Conservation (phyloP, 2,113 vertebrate species). For the Hypocryptadius cinnamomeus region DNA sequence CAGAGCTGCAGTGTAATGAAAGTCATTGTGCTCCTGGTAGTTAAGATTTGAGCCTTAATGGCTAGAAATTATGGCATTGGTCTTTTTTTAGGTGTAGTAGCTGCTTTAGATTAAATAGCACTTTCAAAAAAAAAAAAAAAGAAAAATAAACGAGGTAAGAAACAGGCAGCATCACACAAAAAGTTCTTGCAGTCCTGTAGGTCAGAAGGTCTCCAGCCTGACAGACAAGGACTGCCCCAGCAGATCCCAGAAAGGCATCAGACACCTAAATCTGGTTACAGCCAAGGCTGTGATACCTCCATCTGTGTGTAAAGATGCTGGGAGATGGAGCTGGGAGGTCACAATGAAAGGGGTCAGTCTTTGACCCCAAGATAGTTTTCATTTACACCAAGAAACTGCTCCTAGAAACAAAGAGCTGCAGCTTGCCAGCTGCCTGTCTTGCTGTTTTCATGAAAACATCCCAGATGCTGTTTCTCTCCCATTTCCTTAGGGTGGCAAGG, state of each 20-base stretch:
- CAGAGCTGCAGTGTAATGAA: slow-evolving; percentile 42
- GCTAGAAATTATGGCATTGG: slow-evolving; percentile 21
- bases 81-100: slow-evolving; percentile 13
- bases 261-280: background rate
- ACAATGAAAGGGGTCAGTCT: background rate
- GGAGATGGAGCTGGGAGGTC: background rate
- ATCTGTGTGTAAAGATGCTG: background rate
- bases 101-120: slow-evolving; percentile 39
- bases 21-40: slow-evolving; percentile 18
- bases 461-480: background rate
- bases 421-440: background rate
- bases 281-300: background rate
- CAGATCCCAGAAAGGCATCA: background rate
- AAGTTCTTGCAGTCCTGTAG: background rate
- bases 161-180: background rate
- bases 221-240: background rate
- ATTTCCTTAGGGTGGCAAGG: slow-evolving; percentile 87
- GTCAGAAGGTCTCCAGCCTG: background rate
- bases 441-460: background rate
- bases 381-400: background rate
- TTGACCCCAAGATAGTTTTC: background rate
- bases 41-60: slow-evolving; percentile 47
- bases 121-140: background rate
- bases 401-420: background rate
- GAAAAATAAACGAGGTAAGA: background rate